Percentiles rank a stretch among this genome's conserved stretches.
These are phyloP conservation scores for Stenodera caucasica DNA, from an alignment of 2,888 invertebrate species.

Conservation along the genomic window DNA sequence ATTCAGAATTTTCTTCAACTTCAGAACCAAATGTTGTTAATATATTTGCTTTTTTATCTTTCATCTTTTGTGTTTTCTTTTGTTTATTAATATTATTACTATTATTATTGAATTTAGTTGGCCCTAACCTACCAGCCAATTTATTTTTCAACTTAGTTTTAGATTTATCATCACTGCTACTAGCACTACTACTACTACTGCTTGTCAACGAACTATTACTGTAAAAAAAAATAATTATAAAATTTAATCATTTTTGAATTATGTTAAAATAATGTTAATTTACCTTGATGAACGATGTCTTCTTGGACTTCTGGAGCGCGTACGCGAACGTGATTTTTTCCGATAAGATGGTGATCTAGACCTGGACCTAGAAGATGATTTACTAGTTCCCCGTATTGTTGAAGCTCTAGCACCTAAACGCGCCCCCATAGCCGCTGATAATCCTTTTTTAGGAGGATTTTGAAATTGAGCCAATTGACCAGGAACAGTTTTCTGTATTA, in stretches of 20 bases:
- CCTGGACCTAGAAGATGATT: conserved; percentile 53
- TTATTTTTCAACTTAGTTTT: conserved; percentile 55
- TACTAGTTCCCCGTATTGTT: conserved; percentile 49
- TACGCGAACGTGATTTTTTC: conserved; percentile 35
- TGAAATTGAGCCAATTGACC: conserved; percentile 64
- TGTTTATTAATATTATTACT: conserved; percentile 52
- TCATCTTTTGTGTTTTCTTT: conserved; percentile 58
- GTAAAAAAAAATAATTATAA: conserved; percentile 40
- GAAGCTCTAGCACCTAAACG: conserved; percentile 61
- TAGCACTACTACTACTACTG: conserved; percentile 51
- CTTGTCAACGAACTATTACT: conserved; percentile 59
- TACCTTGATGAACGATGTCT: conserved; percentile 50
- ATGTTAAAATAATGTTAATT: conserved; percentile 9
- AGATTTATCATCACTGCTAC: conserved; percentile 39
- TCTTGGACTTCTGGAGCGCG: conserved; percentile 44
- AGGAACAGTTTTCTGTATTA: conserved; percentile 60
- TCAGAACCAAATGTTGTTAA: conserved; percentile 67
- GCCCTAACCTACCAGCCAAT: conserved; percentile 63
- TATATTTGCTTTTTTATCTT: conserved; percentile 65
- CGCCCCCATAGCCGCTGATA: conserved; percentile 63
- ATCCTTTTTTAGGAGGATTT: conserved; percentile 57
- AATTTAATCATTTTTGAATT: not conserved
- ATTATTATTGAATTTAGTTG: conserved; percentile 50
- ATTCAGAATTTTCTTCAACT: conserved; percentile 74
- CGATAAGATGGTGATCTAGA: conserved; percentile 44